These are phyloP conservation scores for Carcharodon carcharias DNA, from an alignment of 2,797 vertebrate genomes.

Conservation along the genomic window DNA sequence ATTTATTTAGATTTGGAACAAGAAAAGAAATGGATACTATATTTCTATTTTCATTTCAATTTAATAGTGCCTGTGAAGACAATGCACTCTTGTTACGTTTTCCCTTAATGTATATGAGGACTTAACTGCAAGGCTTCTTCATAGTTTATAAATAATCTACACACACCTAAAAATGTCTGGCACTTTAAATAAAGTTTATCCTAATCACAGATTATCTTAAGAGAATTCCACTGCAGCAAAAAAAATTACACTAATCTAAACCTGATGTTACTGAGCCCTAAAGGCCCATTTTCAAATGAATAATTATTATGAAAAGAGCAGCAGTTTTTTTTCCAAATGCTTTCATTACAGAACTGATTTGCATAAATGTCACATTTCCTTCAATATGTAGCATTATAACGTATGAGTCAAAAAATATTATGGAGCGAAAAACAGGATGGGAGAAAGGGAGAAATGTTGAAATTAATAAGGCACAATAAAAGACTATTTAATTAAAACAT, in stretches of 20 bases:
- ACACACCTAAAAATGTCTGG: background rate
- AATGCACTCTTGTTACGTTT: no score
- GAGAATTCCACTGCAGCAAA: conserved; percentile 33
- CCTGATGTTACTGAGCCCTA: conserved; percentile 26
- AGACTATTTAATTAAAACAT: conserved; percentile 16
- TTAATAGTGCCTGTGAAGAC: background rate
- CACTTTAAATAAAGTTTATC: conserved; percentile 36
- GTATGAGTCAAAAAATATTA: background rate
- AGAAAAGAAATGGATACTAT: background rate
- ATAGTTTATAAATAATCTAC: background rate
- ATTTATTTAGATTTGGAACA: background rate
- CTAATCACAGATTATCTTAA: conserved; percentile 36
- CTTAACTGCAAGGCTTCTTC: background rate
- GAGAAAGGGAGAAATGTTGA: background rate
- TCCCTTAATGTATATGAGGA: background rate
- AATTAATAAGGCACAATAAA: conserved; percentile 8
- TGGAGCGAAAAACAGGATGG: background rate
- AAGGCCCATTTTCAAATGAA: conserved; percentile 36
- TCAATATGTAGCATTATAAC: conserved; percentile 1
- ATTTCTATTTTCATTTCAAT: background rate
- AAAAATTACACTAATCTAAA: conserved; percentile 33
- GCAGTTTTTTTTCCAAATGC: conserved; percentile 30
- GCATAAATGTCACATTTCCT: conserved; percentile 35
- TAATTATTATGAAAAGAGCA: conserved; percentile 37
- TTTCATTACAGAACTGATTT: conserved; percentile 36